Conservation (phyloP, 2,888 invertebrate species). For the Mesorhabditis spiculigera region DNA sequence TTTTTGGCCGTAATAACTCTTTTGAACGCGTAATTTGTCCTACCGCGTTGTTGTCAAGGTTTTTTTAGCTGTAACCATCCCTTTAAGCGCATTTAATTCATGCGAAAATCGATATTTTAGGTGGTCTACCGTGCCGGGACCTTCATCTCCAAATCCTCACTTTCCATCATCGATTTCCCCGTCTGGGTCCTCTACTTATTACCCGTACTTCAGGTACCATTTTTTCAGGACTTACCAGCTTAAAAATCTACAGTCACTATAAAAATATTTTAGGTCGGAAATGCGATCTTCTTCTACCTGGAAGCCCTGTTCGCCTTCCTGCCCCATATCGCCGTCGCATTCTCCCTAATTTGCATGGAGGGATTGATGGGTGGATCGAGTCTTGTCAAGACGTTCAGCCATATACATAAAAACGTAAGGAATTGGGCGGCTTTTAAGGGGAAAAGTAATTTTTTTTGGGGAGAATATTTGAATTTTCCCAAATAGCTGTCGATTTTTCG, state of each 20-base stretch:
- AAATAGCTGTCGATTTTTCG: too few relatives aligned
- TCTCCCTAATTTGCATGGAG: neutral
- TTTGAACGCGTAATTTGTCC: too few relatives aligned
- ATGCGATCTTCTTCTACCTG: neutral
- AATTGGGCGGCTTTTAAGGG: too few relatives aligned
- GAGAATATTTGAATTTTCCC: neutral
- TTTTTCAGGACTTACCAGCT: neutral
- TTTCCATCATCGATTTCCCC: neutral
- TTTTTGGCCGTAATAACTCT: too few relatives aligned
- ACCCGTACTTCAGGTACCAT: neutral
- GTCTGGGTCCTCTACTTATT: slow-evolving; percentile 6
- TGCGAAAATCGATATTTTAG: neutral
- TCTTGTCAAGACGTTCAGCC: slow-evolving; percentile 1
- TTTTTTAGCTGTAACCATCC: too few relatives aligned
- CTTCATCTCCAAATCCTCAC: neutral
- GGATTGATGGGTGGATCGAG: neutral
- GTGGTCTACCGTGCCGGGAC: neutral
- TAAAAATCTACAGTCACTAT: neutral
- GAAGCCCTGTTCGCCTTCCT: neutral
- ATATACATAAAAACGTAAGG: neutral
- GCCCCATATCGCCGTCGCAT: neutral
- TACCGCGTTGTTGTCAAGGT: too few relatives aligned
- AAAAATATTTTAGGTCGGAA: neutral
- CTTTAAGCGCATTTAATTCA: too few relatives aligned
- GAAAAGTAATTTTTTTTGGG: neutral